Evolutionary conservation across 2,888 invertebrate species (phyloP).

Genomic region (Caenorhabditis wallacei): DNA sequence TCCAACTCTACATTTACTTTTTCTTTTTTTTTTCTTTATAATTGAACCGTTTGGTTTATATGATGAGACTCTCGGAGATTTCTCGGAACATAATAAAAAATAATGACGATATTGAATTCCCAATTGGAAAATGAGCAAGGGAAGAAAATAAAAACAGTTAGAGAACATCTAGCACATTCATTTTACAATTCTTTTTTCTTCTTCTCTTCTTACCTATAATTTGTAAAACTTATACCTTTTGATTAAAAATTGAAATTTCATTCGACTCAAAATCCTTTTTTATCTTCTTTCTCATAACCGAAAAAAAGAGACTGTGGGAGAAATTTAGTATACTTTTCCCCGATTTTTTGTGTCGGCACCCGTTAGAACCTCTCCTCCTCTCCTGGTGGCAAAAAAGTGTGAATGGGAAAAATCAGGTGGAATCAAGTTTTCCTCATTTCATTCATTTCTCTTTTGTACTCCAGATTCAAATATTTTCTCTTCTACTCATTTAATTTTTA

Average conservation of each 20-base stretch:
- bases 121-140: neutral
- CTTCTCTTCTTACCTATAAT: neutral
- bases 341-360: neutral
- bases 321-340: slow-evolving; percentile 32
- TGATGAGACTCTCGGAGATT: neutral
- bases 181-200: neutral
- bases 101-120: slow-evolving; percentile 14
- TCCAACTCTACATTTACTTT: neutral
- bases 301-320: slow-evolving; percentile 38
- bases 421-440: neutral
- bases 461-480: neutral
- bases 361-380: neutral
- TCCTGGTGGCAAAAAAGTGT: slow-evolving; percentile 43
- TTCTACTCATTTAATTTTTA: neutral
- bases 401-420: slow-evolving; percentile 38
- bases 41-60: slow-evolving; percentile 10
- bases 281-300: slow-evolving; percentile 2
- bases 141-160: neutral
- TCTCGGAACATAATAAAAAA: neutral
- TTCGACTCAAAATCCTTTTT: slow-evolving; percentile 1
- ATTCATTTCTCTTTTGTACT: neutral
- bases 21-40: neutral
- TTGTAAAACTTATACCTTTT: neutral
- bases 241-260: no score
- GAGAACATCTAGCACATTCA: slow-evolving; percentile 9